These are phyloP conservation scores for Carassius auratus DNA, from an alignment of 2,113 vertebrate species.

Conservation along the genomic window DNA sequence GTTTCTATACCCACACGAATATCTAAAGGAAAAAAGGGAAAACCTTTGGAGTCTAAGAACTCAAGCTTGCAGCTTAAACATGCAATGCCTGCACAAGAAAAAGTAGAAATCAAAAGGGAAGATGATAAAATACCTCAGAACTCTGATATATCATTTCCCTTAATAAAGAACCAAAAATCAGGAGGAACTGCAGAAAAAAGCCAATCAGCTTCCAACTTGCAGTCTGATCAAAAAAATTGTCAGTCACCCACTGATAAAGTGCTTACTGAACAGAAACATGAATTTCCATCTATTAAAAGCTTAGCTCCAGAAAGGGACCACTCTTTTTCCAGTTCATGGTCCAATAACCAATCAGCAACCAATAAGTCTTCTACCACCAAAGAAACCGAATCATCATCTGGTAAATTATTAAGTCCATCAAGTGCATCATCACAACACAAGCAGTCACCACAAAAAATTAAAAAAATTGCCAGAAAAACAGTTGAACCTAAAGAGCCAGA, in stretches of 20 bases:
- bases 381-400: not conserved
- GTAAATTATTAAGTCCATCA: not conserved
- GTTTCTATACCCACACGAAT: not conserved
- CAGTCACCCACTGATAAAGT: not conserved
- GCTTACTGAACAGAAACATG: conserved; percentile 17
- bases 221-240: conserved; percentile 5
- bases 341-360: not conserved
- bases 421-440: not conserved
- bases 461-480: not conserved
- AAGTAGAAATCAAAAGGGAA: not conserved
- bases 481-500: not conserved
- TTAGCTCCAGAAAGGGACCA: conserved; percentile 11
- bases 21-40: not conserved
- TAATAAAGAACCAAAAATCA: conserved; percentile 7
- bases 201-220: not conserved
- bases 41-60: not conserved
- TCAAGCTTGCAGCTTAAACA: not conserved
- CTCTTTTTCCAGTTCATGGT: conserved; percentile 11
- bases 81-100: not conserved
- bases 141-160: not conserved
- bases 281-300: conserved; percentile 15
- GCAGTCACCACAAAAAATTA: not conserved
- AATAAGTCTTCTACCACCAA: not conserved
- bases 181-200: not conserved
- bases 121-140: not conserved